Conservation (phyloP, 2,888 invertebrate genomes). For the Abrostola triplasia region DNA sequence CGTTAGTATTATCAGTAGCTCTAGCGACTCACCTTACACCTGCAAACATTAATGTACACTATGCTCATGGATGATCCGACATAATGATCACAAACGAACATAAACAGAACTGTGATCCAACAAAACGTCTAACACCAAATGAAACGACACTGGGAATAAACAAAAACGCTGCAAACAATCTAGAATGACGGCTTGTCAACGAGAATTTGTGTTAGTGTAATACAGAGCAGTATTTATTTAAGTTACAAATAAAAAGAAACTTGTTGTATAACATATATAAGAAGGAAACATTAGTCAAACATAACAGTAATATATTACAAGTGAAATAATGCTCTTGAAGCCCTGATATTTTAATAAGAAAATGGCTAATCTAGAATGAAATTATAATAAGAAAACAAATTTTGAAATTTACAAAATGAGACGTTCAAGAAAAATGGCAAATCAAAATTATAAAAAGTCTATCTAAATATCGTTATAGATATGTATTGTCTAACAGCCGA, state of each 20-base stretch:
- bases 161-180: conserved; percentile 63
- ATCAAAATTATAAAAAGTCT: conserved; percentile 6
- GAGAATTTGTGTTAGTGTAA: conserved; percentile 87
- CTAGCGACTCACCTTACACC: conserved; percentile 59
- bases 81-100: conserved; percentile 60
- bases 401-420: conserved; percentile 2
- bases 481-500: not conserved
- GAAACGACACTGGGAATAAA: conserved; percentile 62
- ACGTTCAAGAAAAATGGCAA: conserved; percentile 3
- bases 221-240: conserved; percentile 61
- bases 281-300: conserved; percentile 32
- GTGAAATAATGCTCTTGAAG: conserved; percentile 5
- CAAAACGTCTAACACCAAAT: conserved; percentile 62
- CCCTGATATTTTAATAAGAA: conserved; percentile 1
- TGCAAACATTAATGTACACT: conserved; percentile 50
- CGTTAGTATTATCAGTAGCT: conserved; percentile 43
- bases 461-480: not conserved
- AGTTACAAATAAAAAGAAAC: conserved; percentile 48
- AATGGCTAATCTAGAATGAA: conserved; percentile 1
- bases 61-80: conserved; percentile 53
- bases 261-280: conserved; percentile 38
- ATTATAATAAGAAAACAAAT: conserved; percentile 1
- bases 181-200: conserved; percentile 75
- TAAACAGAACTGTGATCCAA: conserved; percentile 60
- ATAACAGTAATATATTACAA: conserved; percentile 18